Conservation (phyloP, 2,888 invertebrate species). For the Phania funesta region DNA sequence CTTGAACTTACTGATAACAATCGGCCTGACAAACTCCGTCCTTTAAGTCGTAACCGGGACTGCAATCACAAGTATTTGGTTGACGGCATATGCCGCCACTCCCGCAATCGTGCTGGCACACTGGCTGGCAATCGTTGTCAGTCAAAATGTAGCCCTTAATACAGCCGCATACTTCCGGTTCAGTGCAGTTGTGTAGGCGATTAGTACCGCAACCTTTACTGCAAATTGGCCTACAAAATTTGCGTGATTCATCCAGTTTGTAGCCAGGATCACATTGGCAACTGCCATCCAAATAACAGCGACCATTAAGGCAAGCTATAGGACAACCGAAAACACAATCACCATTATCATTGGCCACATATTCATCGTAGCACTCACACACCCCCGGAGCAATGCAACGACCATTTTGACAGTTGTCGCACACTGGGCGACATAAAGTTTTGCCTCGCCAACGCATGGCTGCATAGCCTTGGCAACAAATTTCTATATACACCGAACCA, state of each 20-base stretch:
- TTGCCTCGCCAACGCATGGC: conserved; percentile 70
- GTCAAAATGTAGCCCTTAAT: conserved; percentile 78
- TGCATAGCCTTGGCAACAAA: conserved; percentile 87
- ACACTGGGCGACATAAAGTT: conserved; percentile 72
- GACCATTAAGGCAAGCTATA: conserved; percentile 82
- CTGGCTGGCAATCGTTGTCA: conserved; percentile 75
- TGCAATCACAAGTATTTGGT: conserved; percentile 82
- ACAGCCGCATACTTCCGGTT: conserved; percentile 80
- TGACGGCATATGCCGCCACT: conserved; percentile 82
- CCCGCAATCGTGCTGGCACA: conserved; percentile 77
- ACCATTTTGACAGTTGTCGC: conserved; percentile 77
- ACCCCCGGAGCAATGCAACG: conserved; percentile 73
- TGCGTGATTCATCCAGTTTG: conserved; percentile 82
- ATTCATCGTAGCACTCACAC: conserved; percentile 77
- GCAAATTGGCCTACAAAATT: conserved; percentile 84
- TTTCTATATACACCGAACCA: conserved; percentile 83
- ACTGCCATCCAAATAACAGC: conserved; percentile 83
- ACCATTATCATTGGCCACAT: conserved; percentile 75
- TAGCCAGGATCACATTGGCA: conserved; percentile 86
- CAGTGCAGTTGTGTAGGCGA: conserved; percentile 76
- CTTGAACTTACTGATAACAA: conserved; percentile 77
- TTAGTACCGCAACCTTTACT: conserved; percentile 74
- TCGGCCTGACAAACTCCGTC: conserved; percentile 77
- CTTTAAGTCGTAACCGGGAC: conserved; percentile 80
- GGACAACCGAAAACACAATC: conserved; percentile 79